Base-by-base conservation (phyloP, 2,888 invertebrate species). In the Corbicula japonica region DNA sequence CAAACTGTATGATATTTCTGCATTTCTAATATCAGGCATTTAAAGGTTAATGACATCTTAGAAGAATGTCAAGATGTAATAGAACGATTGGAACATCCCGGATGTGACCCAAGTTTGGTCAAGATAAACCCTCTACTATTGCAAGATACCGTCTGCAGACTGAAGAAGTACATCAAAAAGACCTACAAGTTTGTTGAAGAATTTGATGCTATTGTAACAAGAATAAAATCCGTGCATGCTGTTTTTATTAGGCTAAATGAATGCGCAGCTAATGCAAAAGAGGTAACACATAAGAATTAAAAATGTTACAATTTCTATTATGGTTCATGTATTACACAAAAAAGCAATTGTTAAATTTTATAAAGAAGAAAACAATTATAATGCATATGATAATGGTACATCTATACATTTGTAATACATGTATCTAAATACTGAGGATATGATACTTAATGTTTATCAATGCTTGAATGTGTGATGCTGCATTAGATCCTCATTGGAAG, bases 21-120 rank as follows among this genome's bases (percentile, higher is more conserved):
- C n/a, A n/a, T n/a, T n/a, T n/a, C n/a, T n/a, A n/a, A n/a, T 78
- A 76, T 6, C 70, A 90, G 90, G 28, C 85, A 87, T 12, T 69
- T 82, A 23, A 77, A 85, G 21, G 50, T 90, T 10, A 80, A 87
- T 34, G 56, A 66, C 8, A 74, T 68, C 1, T 66, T 86, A 1
- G 80, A 84, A 41, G 73, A 79, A 65, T 83, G 84, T 44, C 82
- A 87, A 10, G 83, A 86, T 54, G 70, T 73, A 5, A 35, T 87
- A 38, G 82, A 87, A 34, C 50, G 70, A 21, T 65, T 87, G 5
- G 85, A 88, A 52, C 71, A 77, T 32, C 81, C 81, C 5, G 84
- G 85, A 3, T 75, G 79, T 3, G 79, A 85, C 28, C 62, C 75
- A 1, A 72, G 63, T 26, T 58, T 87, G 8, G 35, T 62, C 6